These are phyloP conservation scores for Periparus ater DNA, from an alignment of 2,797 vertebrate species.

Conservation along the genomic window DNA sequence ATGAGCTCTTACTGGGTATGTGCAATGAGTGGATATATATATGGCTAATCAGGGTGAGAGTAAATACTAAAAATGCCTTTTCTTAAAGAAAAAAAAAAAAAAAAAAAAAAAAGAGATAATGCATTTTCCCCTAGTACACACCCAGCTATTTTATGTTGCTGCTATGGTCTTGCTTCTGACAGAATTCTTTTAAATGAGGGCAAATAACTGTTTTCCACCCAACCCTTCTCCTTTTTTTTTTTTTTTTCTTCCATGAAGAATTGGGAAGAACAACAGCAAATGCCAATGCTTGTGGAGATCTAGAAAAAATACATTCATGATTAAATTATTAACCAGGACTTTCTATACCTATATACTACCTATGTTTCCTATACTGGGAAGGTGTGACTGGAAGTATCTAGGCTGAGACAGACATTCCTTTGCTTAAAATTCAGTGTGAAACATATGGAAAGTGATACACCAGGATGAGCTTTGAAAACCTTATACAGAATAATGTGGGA, in stretches of 20 bases:
- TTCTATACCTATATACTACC: background rate
- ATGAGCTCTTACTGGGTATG: background rate
- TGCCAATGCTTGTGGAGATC: background rate
- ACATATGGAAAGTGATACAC: background rate
- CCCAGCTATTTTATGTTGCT: background rate
- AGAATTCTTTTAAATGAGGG: background rate
- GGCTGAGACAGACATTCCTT: background rate
- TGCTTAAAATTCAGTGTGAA: conserved; percentile 32
- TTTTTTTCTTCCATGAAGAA: background rate
- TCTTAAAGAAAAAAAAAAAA: background rate
- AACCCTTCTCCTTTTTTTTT: rapidly evolving
- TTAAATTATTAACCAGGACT: background rate
- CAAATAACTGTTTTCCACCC: background rate
- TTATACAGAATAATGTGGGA: background rate
- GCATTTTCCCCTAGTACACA: background rate
- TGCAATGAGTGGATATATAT: background rate
- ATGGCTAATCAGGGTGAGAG: background rate
- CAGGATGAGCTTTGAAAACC: background rate
- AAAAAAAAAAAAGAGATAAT: background rate
- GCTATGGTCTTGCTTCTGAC: background rate
- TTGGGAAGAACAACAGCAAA: background rate
- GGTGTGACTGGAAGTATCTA: background rate
- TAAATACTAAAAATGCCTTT: background rate
- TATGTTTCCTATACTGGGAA: background rate
- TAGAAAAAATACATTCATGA: background rate